A percentile compares a stretch with the other conserved stretches of the same genome.
These are phyloP conservation scores for Artibeus lituratus DNA, from an alignment of 2,797 vertebrate genomes.

Conservation along the genomic window DNA sequence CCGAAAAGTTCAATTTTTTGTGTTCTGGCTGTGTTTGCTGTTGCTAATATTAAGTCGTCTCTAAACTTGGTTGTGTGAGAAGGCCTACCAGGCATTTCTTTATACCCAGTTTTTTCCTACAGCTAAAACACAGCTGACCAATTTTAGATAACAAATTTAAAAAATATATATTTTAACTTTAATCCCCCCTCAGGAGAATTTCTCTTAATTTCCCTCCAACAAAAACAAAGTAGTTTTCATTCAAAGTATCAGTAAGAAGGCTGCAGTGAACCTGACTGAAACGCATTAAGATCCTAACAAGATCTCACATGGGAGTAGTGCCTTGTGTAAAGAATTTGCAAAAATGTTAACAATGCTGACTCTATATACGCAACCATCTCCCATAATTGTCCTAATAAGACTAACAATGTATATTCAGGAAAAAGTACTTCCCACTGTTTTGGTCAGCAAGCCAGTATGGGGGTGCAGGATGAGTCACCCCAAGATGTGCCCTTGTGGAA, in stretches of 20 bases:
- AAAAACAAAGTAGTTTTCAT: constrained; percentile 2
- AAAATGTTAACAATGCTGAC: background rate
- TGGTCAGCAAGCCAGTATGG: background rate
- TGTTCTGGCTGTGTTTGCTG: too few species aligned
- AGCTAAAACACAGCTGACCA: constrained; percentile 18
- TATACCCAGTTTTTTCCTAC: background rate
- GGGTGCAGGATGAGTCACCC: background rate
- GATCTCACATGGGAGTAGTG: background rate
- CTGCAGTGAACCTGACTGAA: constrained; percentile 7
- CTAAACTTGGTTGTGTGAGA: too few species aligned
- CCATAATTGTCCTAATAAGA: background rate
- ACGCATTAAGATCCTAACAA: background rate
- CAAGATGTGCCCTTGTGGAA: background rate
- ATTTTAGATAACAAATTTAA: background rate
- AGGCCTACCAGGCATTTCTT: constrained; percentile 22
- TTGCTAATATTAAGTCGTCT: too few species aligned
- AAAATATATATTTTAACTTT: background rate
- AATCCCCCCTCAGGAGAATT: background rate
- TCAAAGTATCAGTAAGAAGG: background rate
- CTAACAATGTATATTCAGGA: background rate
- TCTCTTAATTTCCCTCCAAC: constrained; percentile 32
- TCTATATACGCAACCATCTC: background rate
- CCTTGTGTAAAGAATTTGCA: background rate
- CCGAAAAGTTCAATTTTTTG: too few species aligned
- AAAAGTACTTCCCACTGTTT: background rate